Base-by-base conservation (phyloP, 1,140 invertebrate species). In the Chionoecetes opilio region DNA sequence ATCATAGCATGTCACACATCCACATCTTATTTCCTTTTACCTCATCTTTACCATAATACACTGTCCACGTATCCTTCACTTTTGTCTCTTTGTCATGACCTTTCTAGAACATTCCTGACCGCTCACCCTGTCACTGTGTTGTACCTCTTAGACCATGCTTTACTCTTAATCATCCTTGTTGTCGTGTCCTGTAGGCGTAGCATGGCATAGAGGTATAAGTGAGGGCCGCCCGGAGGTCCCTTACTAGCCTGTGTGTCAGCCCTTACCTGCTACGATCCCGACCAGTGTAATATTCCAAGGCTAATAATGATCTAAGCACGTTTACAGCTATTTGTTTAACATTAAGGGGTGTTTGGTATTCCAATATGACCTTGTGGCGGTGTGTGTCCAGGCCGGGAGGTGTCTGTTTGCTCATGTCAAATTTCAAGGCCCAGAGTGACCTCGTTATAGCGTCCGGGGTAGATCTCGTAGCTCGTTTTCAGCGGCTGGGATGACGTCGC, bases 261-360 rank as follows among this genome's bases (percentile, higher is more conserved):
- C 88, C 46, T 38, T 41, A 91, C 93, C 93, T 94, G 93, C 93
- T 38, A 34, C 35, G 86, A 87, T 29, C 86, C 32, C 53, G 37
- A 87, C 82, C 46, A 94, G 93, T 94, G 93, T 94, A 94, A 94
- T 94, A 94, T 94, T 94, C 93, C 93, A 94, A 94, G 93, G 93
- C 75, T 94, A 94, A 94, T 94, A 94, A 94, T 94, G 93, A 94
- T 94, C 88, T 94, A 94, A 94, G 93, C 93, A 94, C 88, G 93
- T 94, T 94, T 94, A 91, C 93, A 91, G 88, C 88, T 94, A 94
- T 94, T 94, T 94, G 93, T 94, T 91, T 89, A 85, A 89, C 93
- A 94, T 94, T 94, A 94, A 91, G 93, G 93, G 88, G 93, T 94
- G 93, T 94, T 94, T 94, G 93, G 93, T 91, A 89, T 94, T 91